Percentiles rank a stretch among this genome's conserved stretches.
Evolutionary conservation across 1,140 invertebrate genomes (phyloP).

Genomic region (Drosophila bocki): DNA sequence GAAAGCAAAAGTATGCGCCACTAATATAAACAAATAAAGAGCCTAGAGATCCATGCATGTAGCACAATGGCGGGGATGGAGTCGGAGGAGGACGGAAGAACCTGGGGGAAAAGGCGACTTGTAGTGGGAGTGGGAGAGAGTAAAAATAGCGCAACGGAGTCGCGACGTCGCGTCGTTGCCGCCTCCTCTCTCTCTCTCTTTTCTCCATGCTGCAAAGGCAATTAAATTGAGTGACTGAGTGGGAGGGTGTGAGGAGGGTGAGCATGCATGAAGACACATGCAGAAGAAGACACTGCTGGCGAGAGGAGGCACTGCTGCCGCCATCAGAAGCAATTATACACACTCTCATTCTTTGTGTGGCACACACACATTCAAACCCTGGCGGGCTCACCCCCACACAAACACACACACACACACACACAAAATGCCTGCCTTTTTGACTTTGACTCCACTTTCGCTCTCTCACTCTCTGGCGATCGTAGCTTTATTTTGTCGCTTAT

Average conservation of each 20-base stretch:
- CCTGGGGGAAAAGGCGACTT: slow-evolving; percentile 1
- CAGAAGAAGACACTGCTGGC: slow-evolving; percentile 30
- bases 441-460: slow-evolving; percentile 28
- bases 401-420: not conserved
- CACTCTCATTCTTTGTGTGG: slow-evolving; percentile 47
- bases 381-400: slow-evolving; percentile 9
- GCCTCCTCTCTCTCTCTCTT: slow-evolving; percentile 34
- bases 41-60: slow-evolving; percentile 61
- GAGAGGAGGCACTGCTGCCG: slow-evolving; percentile 16
- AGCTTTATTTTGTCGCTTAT: slow-evolving; percentile 49
- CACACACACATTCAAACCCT: slow-evolving; percentile 10
- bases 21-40: slow-evolving; percentile 81
- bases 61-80: slow-evolving; percentile 7
- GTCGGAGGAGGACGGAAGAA: slow-evolving; percentile 4
- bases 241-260: slow-evolving; percentile 51
- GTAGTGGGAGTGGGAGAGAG: slow-evolving; percentile 50
- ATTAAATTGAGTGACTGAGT: slow-evolving; percentile 78
- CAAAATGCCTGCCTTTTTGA: slow-evolving; percentile 2
- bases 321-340: slow-evolving; percentile 39
- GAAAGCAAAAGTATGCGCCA: slow-evolving; percentile 79
- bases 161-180: slow-evolving; percentile 45
- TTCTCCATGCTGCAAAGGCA: slow-evolving; percentile 55
- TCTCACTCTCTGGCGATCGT: slow-evolving; percentile 3
- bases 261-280: slow-evolving; percentile 46
- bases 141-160: slow-evolving; percentile 66